Percentiles rank a stretch among this genome's conserved stretches.
Evolutionary conservation across 92 coral and sea anemone species (phyloP).

Genomic region (Desmophyllum pertusum): DNA sequence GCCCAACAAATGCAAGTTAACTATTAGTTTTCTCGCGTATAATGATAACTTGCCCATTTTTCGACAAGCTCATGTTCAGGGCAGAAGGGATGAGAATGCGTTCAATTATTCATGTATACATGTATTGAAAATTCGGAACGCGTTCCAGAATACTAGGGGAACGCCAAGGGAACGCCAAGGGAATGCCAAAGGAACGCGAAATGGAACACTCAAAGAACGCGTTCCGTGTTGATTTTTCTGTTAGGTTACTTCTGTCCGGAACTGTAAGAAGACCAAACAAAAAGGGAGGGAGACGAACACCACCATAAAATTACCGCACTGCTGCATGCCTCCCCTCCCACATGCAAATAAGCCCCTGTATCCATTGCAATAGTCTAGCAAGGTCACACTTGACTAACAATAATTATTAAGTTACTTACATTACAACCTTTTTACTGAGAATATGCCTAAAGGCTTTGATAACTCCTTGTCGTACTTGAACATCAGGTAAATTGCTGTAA

Average conservation of each 20-base stretch:
- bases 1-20: too few species aligned
- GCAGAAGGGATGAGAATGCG: too few species aligned
- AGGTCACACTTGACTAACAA: background rate
- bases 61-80: too few species aligned
- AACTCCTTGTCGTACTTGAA: slow-evolving; percentile 78
- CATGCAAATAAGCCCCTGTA: too few species aligned
- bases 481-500: slow-evolving; percentile 66
- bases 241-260: slow-evolving; percentile 6
- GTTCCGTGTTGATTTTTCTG: background rate
- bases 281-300: background rate
- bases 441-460: slow-evolving; percentile 84
- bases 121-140: too few species aligned
- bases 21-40: too few species aligned
- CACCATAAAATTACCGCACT: too few species aligned
- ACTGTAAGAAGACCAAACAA: too few species aligned
- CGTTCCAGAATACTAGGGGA: too few species aligned
- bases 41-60: too few species aligned
- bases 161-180: background rate
- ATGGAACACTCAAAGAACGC: background rate
- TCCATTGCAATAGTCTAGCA: background rate
- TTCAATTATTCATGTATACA: too few species aligned
- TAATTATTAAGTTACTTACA: slow-evolving; percentile 51
- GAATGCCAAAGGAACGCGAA: background rate
- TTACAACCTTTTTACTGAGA: slow-evolving; percentile 90
- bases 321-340: too few species aligned